A percentile compares a stretch with the other conserved stretches of the same genome.
These are phyloP conservation scores for Hipparchia semele DNA, from an alignment of 2,888 invertebrate genomes.

Conservation along the genomic window DNA sequence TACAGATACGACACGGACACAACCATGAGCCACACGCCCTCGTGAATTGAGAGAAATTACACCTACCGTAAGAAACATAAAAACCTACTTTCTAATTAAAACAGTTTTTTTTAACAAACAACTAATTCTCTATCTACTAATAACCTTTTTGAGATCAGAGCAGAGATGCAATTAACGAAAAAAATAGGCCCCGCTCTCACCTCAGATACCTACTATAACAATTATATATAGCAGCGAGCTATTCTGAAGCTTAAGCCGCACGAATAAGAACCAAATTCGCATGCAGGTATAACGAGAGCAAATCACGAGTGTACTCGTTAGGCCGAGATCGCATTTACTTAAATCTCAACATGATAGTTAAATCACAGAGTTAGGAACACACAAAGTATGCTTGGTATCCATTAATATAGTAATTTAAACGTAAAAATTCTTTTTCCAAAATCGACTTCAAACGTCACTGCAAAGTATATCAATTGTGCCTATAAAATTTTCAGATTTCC, in stretches of 20 bases:
- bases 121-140: constrained; percentile 15
- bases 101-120: constrained; percentile 18
- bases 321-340: neutral
- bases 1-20: too few species aligned
- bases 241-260: constrained; percentile 3
- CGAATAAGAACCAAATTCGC: neutral
- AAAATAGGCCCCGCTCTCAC: constrained; percentile 10
- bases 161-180: constrained; percentile 27
- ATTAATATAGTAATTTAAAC: too few species aligned
- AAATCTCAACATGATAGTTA: too few species aligned
- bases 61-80: neutral
- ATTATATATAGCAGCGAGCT: constrained; percentile 5
- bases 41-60: too few species aligned
- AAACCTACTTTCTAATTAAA: constrained; percentile 19
- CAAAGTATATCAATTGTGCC: too few species aligned
- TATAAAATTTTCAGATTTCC: too few species aligned
- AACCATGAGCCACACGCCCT: too few species aligned
- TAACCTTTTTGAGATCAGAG: constrained; percentile 8
- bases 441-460: too few species aligned
- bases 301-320: constrained; percentile 19
- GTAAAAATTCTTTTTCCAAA: too few species aligned
- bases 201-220: constrained; percentile 4
- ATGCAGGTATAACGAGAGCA: constrained; percentile 14
- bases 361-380: too few species aligned
- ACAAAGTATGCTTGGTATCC: too few species aligned